These are phyloP conservation scores for Chiridota heheva DNA, from an alignment of 35 echinoderm and acorn worm species.

Conservation along the genomic window DNA sequence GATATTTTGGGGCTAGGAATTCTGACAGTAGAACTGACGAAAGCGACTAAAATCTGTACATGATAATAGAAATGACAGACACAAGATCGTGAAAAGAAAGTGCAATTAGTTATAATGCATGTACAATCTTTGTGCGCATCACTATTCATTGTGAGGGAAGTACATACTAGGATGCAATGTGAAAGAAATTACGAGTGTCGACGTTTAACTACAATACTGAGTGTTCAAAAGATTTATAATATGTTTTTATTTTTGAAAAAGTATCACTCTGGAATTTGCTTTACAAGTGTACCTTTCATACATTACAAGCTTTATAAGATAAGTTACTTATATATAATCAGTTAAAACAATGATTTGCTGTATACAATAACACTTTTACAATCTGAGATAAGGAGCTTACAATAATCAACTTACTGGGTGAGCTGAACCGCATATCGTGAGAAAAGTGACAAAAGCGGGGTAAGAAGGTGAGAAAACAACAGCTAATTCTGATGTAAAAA, in stretches of 20 bases:
- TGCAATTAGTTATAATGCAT: not conserved
- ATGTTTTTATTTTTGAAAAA: not conserved
- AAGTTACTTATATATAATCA: not conserved
- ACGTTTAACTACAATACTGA: not conserved
- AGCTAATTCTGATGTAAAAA: not conserved
- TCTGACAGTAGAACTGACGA: slow-evolving; percentile 18
- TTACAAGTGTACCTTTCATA: not conserved
- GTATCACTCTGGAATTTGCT: not conserved
- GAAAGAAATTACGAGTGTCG: too few species aligned
- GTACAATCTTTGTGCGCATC: not conserved
- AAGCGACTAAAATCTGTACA: slow-evolving; percentile 21
- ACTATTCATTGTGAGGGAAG: not conserved
- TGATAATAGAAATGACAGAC: not conserved
- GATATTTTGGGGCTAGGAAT: slow-evolving; percentile 4
- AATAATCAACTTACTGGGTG: slow-evolving; percentile 31
- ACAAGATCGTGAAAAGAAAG: not conserved
- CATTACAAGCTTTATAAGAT: not conserved
- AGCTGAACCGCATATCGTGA: slow-evolving; percentile 32
- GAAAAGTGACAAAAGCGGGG: not conserved
- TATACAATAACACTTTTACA: not conserved
- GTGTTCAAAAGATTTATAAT: too few species aligned
- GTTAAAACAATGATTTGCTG: not conserved
- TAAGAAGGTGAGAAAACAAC: slow-evolving; percentile 13
- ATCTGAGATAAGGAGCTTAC: too few species aligned
- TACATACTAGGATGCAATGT: not conserved